Evolutionary conservation across 2,888 invertebrate species (phyloP), one percentile per base, ranked within the genome.

Genomic region (Chymomyza procnemis): DNA sequence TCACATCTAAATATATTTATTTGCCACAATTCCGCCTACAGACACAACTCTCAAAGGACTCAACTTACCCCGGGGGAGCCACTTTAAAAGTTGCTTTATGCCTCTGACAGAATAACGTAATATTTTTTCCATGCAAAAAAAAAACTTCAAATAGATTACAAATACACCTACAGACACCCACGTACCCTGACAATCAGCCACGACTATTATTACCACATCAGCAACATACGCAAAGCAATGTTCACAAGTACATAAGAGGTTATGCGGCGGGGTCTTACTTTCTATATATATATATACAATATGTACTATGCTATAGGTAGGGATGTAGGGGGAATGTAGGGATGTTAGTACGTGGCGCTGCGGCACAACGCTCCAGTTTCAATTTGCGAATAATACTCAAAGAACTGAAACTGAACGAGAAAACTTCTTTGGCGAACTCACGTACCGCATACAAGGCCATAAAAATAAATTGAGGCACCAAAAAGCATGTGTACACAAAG

Each of bases 401-500:
- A 18, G 48, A 50, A 76, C 74, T 63, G 67, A 76, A 73, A 73
- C 69, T 67, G 66, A 71, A 71, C 65, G 71, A 66, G 63, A 64
- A 63, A 68, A 66, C 59, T 66, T 67, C 60, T 41, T 69, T 78
- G 55, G 19, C 60, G 48, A n/a, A 60, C 19, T 48, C 67, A 78
- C 78, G 71, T 67, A 71, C 69, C 66, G 61, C 80, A 85, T 80
- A 85, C 73, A 78, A 75, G 71, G 85, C 83, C 75, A 82, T 85
- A 78, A 82, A 81, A 82, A 82, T 85, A 82, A 82, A 85, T 85
- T 82, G 83, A 78, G 72, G 70, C 81, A 64, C 71, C 67, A 71
- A 72, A 77, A 63, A 61, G 64, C 72, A 18, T 55, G 30, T 46
- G 12, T 21, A 30, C 34, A 63, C 66, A 67, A 71, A 64, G 21